These are phyloP conservation scores for Magallana nippona DNA, from an alignment of 2,888 invertebrate species.

Conservation along the genomic window DNA sequence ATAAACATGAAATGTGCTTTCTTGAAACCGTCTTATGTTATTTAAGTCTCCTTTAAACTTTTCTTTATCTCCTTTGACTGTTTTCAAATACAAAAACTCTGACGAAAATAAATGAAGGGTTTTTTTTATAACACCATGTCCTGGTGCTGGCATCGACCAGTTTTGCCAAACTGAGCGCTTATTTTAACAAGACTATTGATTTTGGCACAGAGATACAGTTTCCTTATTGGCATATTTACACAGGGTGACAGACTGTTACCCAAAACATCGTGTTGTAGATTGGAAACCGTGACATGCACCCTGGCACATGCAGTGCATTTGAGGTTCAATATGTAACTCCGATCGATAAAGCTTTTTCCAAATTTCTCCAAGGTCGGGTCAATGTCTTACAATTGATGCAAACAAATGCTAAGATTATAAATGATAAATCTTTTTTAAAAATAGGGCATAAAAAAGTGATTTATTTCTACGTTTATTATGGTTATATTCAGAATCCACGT, in stretches of 20 bases:
- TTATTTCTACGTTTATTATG: too few species aligned
- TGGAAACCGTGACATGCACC: not conserved
- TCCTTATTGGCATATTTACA: constrained; percentile 25
- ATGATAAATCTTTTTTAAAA: too few species aligned
- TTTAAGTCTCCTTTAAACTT: not conserved
- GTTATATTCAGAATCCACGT: too few species aligned
- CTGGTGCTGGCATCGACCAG: not conserved
- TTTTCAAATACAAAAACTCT: not conserved
- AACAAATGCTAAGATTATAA: too few species aligned
- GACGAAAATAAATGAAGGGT: not conserved
- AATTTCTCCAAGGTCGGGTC: too few species aligned
- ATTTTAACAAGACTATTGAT: constrained; percentile 16
- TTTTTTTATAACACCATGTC: not conserved
- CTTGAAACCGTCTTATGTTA: too few species aligned
- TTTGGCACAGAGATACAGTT: constrained; percentile 1
- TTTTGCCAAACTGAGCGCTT: not conserved
- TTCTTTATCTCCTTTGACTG: not conserved
- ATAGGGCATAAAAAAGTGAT: too few species aligned
- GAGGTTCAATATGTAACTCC: not conserved
- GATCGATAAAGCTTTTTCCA: too few species aligned
- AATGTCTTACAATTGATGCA: too few species aligned
- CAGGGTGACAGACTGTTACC: not conserved
- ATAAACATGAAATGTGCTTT: constrained; percentile 11
- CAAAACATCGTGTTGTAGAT: not conserved
- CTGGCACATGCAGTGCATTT: not conserved